Evolutionary conservation across 1,140 invertebrate species (phyloP).

Genomic region (Solenopsis invicta): DNA sequence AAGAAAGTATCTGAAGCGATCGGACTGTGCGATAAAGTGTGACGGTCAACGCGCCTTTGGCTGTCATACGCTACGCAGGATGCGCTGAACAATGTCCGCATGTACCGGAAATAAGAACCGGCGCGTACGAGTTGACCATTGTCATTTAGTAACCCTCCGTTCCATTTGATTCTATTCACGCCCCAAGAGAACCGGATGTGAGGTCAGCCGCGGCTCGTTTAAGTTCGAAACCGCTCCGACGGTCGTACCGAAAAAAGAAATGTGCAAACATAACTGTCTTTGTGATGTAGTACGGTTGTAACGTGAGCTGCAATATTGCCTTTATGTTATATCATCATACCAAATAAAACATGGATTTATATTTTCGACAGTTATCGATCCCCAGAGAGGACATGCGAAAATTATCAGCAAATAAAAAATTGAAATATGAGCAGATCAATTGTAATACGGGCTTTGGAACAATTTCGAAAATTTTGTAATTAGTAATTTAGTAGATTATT

Average conservation of each 20-base stretch:
- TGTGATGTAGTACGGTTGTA: conserved; percentile 23
- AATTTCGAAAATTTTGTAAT: not conserved
- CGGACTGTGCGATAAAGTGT: not conserved
- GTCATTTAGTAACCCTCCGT: conserved; percentile 77
- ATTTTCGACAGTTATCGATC: conserved; percentile 1
- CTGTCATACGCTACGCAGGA: conserved; percentile 44
- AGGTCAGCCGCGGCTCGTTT: conserved; percentile 78
- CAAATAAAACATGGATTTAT: conserved; percentile 28
- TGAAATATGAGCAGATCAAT: not conserved
- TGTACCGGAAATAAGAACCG: conserved; percentile 78
- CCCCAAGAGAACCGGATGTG: conserved; percentile 74
- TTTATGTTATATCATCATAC: conserved; percentile 1
- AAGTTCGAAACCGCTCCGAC: conserved; percentile 71
- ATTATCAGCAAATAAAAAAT: not conserved
- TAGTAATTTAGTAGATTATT: not conserved
- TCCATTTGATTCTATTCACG: conserved; percentile 78
- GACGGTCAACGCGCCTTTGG: not conserved
- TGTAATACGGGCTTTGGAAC: not conserved
- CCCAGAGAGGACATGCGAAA: not conserved
- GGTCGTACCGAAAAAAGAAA: conserved; percentile 43
- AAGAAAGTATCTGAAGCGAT: not conserved
- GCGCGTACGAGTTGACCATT: conserved; percentile 79
- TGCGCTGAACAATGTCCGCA: conserved; percentile 75
- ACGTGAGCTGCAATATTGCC: conserved; percentile 5
- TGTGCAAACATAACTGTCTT: conserved; percentile 55